Evolutionary conservation across 2,888 invertebrate species (phyloP).

Genomic region (Lordiphosa andalusiaca): DNA sequence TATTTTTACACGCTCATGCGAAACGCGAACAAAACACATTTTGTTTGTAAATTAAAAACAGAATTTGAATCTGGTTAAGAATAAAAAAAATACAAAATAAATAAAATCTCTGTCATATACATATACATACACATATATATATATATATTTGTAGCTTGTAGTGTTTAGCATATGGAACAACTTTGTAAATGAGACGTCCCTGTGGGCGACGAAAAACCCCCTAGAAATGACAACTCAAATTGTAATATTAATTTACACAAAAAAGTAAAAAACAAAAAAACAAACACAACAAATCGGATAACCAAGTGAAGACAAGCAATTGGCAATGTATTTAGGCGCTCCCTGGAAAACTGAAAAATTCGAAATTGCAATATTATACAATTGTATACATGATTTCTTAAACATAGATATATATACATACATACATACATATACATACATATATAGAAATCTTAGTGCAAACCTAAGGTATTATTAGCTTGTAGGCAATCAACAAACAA

Average conservation of each 20-base stretch:
- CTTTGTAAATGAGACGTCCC: constrained; percentile 64
- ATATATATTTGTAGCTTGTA: constrained; percentile 43
- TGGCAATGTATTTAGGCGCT: constrained; percentile 55
- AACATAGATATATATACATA: constrained; percentile 25
- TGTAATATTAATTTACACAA: constrained; percentile 60
- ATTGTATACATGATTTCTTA: constrained; percentile 52
- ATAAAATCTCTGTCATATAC: constrained; percentile 31
- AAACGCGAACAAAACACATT: constrained; percentile 7
- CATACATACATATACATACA: constrained; percentile 31
- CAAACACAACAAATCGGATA: constrained; percentile 1
- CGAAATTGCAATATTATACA: constrained; percentile 68
- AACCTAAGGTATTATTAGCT: constrained; percentile 77
- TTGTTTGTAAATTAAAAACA: constrained; percentile 24
- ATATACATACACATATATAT: constrained; percentile 17
- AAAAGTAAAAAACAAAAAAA: constrained; percentile 5
- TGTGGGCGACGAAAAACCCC: constrained; percentile 58
- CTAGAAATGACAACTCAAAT: constrained; percentile 77
- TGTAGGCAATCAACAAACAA: constrained; percentile 67
- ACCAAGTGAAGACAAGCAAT: constrained; percentile 64
- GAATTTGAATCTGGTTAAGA: constrained; percentile 26
- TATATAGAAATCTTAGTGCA: constrained; percentile 66
- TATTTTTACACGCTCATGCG: constrained; percentile 7
- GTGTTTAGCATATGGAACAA: constrained; percentile 31
- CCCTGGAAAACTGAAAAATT: constrained; percentile 54
- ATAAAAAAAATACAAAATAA: constrained; percentile 10